Conservation (phyloP, 2,113 vertebrate species). For the Phaetusa simplex region DNA sequence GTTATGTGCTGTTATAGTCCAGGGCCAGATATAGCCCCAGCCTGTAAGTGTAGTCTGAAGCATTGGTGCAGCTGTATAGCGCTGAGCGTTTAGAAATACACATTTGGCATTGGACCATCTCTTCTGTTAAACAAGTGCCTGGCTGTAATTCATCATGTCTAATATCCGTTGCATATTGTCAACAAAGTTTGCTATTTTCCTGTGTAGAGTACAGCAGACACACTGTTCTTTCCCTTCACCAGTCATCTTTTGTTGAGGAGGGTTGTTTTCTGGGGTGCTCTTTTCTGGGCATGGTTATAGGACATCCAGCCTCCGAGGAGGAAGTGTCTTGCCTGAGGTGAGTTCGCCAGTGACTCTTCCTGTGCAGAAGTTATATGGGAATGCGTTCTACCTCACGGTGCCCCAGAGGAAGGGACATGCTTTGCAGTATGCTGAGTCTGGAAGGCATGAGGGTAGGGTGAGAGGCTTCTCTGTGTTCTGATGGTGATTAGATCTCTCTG, state of each 20-base stretch:
- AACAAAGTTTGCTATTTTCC: neutral
- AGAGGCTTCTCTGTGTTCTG: neutral
- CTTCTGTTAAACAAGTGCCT: neutral
- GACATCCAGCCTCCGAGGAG: neutral
- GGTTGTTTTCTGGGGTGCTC: neutral
- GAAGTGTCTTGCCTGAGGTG: neutral
- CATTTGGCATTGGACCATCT: neutral
- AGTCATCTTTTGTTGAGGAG: neutral
- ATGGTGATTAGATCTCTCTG: neutral
- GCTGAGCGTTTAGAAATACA: neutral
- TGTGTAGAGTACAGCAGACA: neutral
- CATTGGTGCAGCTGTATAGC: neutral
- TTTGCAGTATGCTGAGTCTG: accelerated
- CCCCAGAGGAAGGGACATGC: neutral
- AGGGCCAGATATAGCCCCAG: neutral
- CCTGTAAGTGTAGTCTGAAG: neutral
- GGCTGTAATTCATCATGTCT: neutral
- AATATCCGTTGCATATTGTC: neutral
- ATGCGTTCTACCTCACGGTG: neutral
- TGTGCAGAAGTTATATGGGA: neutral
- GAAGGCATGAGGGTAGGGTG: neutral
- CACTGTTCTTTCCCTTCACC: neutral
- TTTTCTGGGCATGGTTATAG: neutral
- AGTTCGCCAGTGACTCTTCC: neutral
- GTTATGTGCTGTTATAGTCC: neutral